phyloP scores from a whole-genome alignment of 2,113 vertebrate genomes.

The Odontophorus gujanensis region DNA sequence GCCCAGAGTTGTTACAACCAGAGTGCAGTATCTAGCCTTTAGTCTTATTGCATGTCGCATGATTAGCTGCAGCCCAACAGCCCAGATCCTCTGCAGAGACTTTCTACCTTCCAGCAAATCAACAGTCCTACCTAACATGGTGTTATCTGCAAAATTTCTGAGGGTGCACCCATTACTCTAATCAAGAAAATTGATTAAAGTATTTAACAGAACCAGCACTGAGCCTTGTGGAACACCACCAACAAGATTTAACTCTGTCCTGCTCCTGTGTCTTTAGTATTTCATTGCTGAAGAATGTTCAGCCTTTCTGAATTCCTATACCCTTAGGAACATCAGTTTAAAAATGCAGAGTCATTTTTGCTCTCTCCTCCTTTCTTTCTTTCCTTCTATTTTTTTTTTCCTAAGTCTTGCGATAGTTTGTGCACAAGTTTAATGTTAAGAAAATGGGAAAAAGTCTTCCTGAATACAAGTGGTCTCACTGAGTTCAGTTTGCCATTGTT shows the following conservation, averaged over 20 bases:
- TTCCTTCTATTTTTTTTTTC: background rate
- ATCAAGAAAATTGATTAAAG: background rate
- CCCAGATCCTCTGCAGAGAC: background rate
- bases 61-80: background rate
- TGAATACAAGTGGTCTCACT: background rate
- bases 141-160: background rate
- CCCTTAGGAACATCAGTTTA: background rate
- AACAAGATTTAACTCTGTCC: background rate
- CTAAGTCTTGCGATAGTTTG: background rate
- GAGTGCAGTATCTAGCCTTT: background rate
- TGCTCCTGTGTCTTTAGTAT: background rate
- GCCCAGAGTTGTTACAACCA: background rate
- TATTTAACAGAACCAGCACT: background rate
- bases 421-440: background rate
- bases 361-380: background rate
- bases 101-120: background rate
- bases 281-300: background rate
- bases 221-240: background rate
- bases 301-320: background rate
- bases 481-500: background rate
- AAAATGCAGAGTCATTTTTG: background rate
- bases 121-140: background rate
- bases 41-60: background rate
- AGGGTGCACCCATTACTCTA: background rate
- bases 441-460: background rate